A percentile compares a stretch with the other conserved stretches of the same genome.
phyloP scores from a whole-genome alignment of 2,888 invertebrate species.

The Taenaris catops region DNA sequence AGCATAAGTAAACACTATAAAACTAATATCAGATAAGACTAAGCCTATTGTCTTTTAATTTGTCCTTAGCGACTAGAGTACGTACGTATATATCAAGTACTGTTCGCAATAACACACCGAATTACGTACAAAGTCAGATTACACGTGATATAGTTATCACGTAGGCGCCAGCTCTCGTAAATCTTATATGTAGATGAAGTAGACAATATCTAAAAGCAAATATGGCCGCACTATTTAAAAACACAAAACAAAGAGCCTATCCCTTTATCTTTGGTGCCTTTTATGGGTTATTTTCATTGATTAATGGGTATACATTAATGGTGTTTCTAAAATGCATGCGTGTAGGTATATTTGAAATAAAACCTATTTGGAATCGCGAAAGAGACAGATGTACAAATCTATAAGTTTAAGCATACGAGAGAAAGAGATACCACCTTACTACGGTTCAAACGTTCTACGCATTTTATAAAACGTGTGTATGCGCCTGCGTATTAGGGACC shows the following conservation, averaged over 20 bases:
- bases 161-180: conserved; percentile 70
- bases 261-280: too few relatives aligned
- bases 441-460: too few relatives aligned
- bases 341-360: too few relatives aligned
- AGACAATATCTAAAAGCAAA: conserved; percentile 75
- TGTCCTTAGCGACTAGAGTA: conserved; percentile 40
- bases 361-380: too few relatives aligned
- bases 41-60: conserved; percentile 64
- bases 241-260: conserved; percentile 75
- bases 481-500: too few relatives aligned
- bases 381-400: too few relatives aligned
- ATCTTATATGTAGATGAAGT: conserved; percentile 66
- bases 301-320: too few relatives aligned
- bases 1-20: conserved; percentile 46
- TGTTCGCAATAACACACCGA: conserved; percentile 73
- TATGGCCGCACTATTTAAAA: conserved; percentile 77
- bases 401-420: too few relatives aligned
- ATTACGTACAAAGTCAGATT: conserved; percentile 72
- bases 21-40: conserved; percentile 65
- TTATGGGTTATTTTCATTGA: too few relatives aligned
- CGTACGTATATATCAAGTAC: conserved; percentile 25
- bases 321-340: too few relatives aligned
- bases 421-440: too few relatives aligned
- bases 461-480: too few relatives aligned
- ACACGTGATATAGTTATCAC: conserved; percentile 70